Conservation (phyloP, 2,797 vertebrate species). For the Platyrinchus mystaceus region DNA sequence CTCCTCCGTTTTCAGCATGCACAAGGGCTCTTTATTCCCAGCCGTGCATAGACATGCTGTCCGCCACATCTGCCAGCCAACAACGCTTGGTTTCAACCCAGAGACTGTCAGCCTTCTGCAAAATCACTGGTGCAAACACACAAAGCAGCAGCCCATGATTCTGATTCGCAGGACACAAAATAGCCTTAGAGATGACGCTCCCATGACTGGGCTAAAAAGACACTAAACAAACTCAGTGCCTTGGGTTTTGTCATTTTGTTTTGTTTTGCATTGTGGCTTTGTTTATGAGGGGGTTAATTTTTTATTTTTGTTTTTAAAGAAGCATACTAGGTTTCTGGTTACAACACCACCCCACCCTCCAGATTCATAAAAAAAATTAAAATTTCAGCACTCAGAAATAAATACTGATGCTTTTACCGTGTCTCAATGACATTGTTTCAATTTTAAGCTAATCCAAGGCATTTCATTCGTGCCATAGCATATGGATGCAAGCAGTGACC, state of each 20-base stretch:
- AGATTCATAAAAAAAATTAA: neutral
- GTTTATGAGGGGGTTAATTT: neutral
- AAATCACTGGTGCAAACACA: slow-evolving; percentile 69
- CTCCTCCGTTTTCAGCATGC: slow-evolving; percentile 10
- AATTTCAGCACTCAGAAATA: neutral
- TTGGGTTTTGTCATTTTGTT: neutral
- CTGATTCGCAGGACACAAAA: neutral
- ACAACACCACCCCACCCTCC: neutral
- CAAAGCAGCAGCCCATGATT: neutral
- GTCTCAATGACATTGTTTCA: neutral
- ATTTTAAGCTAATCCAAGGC: neutral
- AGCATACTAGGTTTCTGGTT: neutral
- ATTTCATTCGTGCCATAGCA: accelerated
- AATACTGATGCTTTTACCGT: neutral
- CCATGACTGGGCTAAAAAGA: neutral
- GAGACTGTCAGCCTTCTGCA: slow-evolving; percentile 67
- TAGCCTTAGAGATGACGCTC: neutral
- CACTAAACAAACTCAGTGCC: neutral
- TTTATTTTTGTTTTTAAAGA: neutral
- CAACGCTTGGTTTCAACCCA: slow-evolving; percentile 57
- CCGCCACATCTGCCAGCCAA: slow-evolving; percentile 67
- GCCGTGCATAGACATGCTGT: slow-evolving; percentile 55
- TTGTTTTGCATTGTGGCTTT: neutral
- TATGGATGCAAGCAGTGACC: neutral
- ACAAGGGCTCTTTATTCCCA: slow-evolving; percentile 53